Evolutionary conservation across 2,888 invertebrate genomes (phyloP), one percentile per base, ranked within the genome.

Genomic region (Ommatoiulus sabulosus): DNA sequence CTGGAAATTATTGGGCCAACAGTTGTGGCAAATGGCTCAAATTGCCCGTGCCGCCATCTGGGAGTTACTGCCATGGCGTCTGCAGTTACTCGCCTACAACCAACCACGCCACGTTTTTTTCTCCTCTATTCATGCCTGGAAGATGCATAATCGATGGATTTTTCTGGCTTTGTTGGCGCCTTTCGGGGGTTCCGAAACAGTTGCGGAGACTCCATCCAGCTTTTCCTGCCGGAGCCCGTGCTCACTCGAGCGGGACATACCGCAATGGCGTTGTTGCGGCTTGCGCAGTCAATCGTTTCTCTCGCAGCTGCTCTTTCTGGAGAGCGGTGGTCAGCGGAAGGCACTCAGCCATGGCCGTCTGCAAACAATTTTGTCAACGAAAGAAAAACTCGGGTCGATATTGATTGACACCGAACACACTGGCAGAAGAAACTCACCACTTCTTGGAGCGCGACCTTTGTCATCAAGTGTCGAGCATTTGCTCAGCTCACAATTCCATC

Each of bases 351-450:
- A 15, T 63, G 63, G 63, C 20, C 20, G 63, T 63, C 63, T 3
- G 63, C 63, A 63, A 63, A 63, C 20, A 63, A 63, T 63, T 63
- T 63, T 63, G 63, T 63, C 63, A 63, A 63, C 15, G 63, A n/a
- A 63, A 63, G 63, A 63, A n/a, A 63, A 63, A 20, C 20, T 15
- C 7, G 20, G 63, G 20, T 63, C 63, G 63, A 63, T 63, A 63
- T n/a, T 63, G 63, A 63, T 52, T 52, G 52, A 52, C 52, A 17
- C 52, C 35, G 10, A 15, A 52, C 52, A 10, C 10, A 15, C 52
- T 52, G 52, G 12, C 46, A 35, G 35, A 35, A 35, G 35, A 35
- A 2, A 0, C 15, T 17, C 52, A 52, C 52, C 15, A 52, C 52
- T 15, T 52, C 52, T 46, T 46, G 46, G 46, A 12, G 46, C 12